Percentiles rank a stretch among this genome's conserved stretches.
Conservation (phyloP, 2,797 vertebrate species). For the Paedocypris micromegethes region DNA sequence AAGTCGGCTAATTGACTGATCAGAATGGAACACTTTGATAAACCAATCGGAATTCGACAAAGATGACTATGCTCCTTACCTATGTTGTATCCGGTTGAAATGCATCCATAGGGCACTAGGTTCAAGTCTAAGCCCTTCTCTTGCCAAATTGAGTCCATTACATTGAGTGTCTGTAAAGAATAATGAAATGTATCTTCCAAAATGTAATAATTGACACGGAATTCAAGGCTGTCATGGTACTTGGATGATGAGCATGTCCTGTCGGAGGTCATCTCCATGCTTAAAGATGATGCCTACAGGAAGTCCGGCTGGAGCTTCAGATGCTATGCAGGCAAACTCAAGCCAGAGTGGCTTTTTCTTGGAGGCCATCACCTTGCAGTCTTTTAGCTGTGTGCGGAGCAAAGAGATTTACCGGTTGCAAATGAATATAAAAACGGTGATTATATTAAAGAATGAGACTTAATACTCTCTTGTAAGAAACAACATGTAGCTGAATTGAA, state of each 20-base stretch:
- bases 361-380: conserved; percentile 73
- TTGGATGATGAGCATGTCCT: conserved; percentile 78
- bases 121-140: conserved; percentile 71
- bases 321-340: conserved; percentile 66
- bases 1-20: too few species aligned
- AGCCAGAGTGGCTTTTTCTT: conserved; percentile 79
- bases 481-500: too few species aligned
- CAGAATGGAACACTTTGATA: too few species aligned
- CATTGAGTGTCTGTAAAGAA: conserved; percentile 59
- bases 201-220: not conserved
- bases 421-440: too few species aligned
- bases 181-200: not conserved
- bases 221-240: conserved; percentile 21
- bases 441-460: too few species aligned
- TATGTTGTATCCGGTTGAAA: conserved; percentile 72
- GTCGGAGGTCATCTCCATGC: conserved; percentile 73
- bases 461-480: too few species aligned
- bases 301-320: conserved; percentile 49
- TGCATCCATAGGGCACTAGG: conserved; percentile 74
- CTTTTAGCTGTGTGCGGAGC: conserved; percentile 58
- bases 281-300: conserved; percentile 76
- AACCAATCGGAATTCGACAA: not conserved
- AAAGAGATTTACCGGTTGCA: not conserved
- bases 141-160: conserved; percentile 80
- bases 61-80: conserved; percentile 50